phyloP scores from a whole-genome alignment of 2,888 invertebrate genomes.

The Chrysina gloriosa region DNA sequence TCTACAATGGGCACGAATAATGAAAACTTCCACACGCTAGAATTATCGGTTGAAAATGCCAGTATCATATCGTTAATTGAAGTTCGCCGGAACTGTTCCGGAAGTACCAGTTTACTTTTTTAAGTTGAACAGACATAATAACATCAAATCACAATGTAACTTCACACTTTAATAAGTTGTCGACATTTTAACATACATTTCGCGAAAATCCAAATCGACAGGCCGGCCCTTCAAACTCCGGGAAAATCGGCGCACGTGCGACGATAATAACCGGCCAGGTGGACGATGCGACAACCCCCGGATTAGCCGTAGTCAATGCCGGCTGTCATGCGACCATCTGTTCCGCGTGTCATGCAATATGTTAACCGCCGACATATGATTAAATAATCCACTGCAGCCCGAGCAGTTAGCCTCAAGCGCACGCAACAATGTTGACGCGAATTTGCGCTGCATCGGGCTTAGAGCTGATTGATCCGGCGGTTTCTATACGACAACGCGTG shows the following conservation, averaged over 20 bases:
- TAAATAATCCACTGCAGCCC: slow-evolving; percentile 21
- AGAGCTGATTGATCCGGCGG: not conserved
- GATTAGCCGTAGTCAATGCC: not conserved
- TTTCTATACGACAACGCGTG: not conserved
- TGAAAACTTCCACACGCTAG: no score
- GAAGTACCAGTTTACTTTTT: no score
- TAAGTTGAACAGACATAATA: no score
- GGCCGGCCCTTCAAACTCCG: not conserved
- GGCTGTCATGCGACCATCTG: slow-evolving; percentile 19
- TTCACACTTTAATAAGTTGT: no score
- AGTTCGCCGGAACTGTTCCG: no score
- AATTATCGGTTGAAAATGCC: no score
- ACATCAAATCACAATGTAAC: no score
- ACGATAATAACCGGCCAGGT: not conserved
- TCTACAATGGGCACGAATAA: no score
- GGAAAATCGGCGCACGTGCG: not conserved
- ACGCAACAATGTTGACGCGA: slow-evolving; percentile 3
- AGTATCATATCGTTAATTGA: no score
- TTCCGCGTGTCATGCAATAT: slow-evolving; percentile 10
- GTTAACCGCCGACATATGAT: slow-evolving; percentile 21
- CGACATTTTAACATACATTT: no score
- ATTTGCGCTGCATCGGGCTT: not conserved
- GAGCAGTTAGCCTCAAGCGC: not conserved
- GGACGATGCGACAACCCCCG: not conserved
- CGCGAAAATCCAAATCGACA: not conserved